phyloP scores from a whole-genome alignment of 2,113 vertebrate genomes.

The Petroica traversi region DNA sequence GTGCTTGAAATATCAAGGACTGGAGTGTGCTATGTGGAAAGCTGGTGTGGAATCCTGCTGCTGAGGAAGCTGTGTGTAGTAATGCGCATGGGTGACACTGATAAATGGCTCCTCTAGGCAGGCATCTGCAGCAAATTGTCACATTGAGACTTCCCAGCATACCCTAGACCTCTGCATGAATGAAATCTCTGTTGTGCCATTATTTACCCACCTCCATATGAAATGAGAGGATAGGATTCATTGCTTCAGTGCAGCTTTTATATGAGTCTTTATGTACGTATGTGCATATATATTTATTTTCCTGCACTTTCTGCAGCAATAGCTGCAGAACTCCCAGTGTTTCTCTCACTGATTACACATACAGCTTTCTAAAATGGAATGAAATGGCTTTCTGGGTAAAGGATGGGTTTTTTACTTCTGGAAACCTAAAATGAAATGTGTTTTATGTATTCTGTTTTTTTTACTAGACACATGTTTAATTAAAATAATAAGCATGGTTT shows the following conservation, averaged over 20 bases:
- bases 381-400: conserved; percentile 10
- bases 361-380: neutral
- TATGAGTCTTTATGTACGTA: neutral
- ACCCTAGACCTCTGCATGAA: conserved; percentile 26
- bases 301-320: neutral
- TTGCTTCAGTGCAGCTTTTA: conserved; percentile 39
- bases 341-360: conserved; percentile 29
- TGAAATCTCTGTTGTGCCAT: conserved; percentile 32
- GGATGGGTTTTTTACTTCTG: neutral
- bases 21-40: neutral
- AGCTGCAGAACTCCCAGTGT: neutral
- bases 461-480: neutral
- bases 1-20: conserved; percentile 31
- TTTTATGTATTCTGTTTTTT: neutral
- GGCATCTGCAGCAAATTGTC: conserved; percentile 22
- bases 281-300: neutral
- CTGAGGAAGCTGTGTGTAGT: neutral
- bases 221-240: conserved; percentile 34
- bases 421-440: neutral
- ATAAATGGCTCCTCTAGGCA: conserved; percentile 48
- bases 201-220: conserved; percentile 8
- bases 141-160: conserved; percentile 39
- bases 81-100: conserved; percentile 41
- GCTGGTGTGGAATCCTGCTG: neutral
- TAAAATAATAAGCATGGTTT: neutral